Conservation (phyloP, 2,113 vertebrate species). For the Onychostruthus taczanowskii region DNA sequence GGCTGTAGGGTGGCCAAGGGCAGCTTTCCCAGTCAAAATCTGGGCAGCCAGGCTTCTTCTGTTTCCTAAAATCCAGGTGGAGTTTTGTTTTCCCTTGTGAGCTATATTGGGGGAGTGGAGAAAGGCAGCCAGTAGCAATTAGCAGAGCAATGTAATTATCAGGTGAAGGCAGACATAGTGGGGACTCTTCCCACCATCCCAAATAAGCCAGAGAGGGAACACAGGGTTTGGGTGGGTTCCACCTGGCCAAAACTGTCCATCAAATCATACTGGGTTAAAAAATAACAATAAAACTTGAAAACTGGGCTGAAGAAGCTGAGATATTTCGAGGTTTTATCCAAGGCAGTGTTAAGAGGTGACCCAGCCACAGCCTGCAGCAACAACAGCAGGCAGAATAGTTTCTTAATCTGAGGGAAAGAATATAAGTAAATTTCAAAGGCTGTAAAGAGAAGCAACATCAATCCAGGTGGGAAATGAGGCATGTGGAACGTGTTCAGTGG, state of each 20-base stretch:
- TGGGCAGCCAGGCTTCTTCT: not conserved
- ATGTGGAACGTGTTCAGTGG: not conserved
- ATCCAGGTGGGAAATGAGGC: not conserved
- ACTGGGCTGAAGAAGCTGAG: not conserved
- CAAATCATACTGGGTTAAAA: not conserved
- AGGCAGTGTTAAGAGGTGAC: not conserved
- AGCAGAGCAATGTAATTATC: not conserved
- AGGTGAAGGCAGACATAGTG: not conserved
- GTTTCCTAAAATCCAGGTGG: not conserved
- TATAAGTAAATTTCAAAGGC: not conserved
- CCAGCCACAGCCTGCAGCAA: not conserved
- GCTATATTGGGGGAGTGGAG: not conserved
- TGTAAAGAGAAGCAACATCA: not conserved
- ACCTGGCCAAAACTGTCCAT: not conserved
- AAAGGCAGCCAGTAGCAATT: not conserved
- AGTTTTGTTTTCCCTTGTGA: not conserved
- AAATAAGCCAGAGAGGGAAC: not conserved
- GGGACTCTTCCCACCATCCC: not conserved
- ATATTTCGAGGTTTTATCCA: not conserved
- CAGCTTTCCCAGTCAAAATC: not conserved
- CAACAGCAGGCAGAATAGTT: not conserved
- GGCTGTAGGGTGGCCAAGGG: not conserved
- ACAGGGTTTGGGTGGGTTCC: accelerated
- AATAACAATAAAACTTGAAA: not conserved
- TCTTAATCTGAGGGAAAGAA: not conserved